phyloP scores from a whole-genome alignment of 2,113 vertebrate genomes.

The Perca schrenkii region DNA sequence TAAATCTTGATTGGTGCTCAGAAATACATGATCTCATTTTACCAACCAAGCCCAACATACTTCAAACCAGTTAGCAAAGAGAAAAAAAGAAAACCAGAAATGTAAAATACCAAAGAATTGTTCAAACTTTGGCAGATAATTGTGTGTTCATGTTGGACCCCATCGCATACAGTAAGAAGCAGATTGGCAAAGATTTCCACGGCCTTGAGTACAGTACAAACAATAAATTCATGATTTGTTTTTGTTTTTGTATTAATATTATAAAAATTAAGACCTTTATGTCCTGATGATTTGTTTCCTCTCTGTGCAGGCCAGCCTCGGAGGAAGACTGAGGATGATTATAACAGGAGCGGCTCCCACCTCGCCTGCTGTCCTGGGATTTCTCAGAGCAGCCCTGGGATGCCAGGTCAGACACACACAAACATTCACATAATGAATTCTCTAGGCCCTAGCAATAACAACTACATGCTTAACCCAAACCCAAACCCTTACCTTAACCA shows the following conservation, averaged over 20 bases:
- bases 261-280: background rate
- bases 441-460: background rate
- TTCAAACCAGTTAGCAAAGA: no score
- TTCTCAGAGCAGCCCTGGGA: conserved; percentile 94
- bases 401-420: conserved; percentile 89
- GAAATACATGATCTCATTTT: no score
- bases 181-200: background rate
- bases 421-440: background rate
- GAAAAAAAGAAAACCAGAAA: no score
- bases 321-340: conserved; percentile 94
- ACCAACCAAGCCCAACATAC: no score
- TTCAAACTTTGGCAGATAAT: no score
- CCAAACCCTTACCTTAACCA: background rate
- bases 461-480: background rate
- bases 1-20: no score
- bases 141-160: no score
- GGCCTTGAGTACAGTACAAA: no score
- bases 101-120: no score
- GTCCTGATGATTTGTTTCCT: background rate
- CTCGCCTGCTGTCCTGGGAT: conserved; percentile 92
- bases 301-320: conserved; percentile 89
- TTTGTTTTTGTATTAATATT: no score
- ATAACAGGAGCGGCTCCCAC: conserved; percentile 96
- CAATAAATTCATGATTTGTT: no score
- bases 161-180: no score